Evolutionary conservation across 1,140 invertebrate species (phyloP).

Genomic region (Megalopta genalis): DNA sequence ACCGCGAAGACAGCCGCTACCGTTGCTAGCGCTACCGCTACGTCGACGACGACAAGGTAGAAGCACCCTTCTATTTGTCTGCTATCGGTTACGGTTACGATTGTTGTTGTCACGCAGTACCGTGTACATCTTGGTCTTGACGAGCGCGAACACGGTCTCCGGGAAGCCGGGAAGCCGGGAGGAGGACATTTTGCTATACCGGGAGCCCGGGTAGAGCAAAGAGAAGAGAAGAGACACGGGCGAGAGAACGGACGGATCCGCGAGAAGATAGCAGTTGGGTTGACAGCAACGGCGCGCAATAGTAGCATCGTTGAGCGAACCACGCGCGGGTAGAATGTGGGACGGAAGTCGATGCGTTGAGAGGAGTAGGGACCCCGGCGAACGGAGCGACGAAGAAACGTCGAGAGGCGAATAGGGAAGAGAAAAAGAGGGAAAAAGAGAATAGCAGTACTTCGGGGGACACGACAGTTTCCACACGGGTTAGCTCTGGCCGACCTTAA

Average conservation of each 20-base stretch:
- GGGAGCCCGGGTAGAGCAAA: background rate
- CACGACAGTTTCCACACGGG: constrained; percentile 14
- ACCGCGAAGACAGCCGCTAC: too few relatives aligned
- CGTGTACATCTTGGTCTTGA: constrained; percentile 38
- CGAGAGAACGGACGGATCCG: constrained; percentile 14
- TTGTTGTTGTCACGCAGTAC: constrained; percentile 62
- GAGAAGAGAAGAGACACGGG: background rate
- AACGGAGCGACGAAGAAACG: background rate
- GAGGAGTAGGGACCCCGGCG: too few relatives aligned
- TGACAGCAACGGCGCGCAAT: constrained; percentile 5
- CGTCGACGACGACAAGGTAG: background rate
- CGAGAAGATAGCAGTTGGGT: background rate
- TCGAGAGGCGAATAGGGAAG: background rate
- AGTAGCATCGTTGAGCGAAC: constrained; percentile 33
- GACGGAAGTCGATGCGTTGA: constrained; percentile 15
- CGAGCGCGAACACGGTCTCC: background rate
- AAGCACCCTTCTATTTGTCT: constrained; percentile 35
- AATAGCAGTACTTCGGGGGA: constrained; percentile 50
- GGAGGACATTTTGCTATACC: background rate
- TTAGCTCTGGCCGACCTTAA: constrained; percentile 67
- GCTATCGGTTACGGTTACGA: constrained; percentile 28
- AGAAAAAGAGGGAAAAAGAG: constrained; percentile 31
- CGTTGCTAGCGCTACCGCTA: too few relatives aligned
- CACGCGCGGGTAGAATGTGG: too few relatives aligned
- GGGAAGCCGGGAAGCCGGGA: background rate